These are phyloP conservation scores for Dicaeum eximium DNA, from an alignment of 2,113 vertebrate species.

Conservation along the genomic window DNA sequence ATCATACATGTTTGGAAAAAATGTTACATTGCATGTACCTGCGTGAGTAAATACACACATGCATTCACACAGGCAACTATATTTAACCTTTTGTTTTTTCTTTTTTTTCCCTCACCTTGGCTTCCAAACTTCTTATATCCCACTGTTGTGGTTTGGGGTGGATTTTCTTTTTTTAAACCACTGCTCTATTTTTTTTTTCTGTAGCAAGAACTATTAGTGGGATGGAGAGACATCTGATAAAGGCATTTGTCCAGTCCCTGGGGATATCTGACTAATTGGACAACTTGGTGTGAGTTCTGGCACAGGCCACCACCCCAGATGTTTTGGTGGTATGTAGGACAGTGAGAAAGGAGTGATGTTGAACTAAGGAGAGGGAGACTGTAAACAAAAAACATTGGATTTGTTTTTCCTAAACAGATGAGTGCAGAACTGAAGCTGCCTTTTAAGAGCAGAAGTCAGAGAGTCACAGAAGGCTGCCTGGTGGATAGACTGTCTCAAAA, in stretches of 20 bases:
- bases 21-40: background rate
- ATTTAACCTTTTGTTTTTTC: background rate
- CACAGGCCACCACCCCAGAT: background rate
- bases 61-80: background rate
- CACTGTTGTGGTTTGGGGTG: background rate
- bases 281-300: constrained; percentile 32
- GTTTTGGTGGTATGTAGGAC: constrained; percentile 11
- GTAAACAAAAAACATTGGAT: background rate
- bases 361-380: background rate
- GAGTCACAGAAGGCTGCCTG: background rate
- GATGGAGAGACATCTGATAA: background rate
- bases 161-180: background rate
- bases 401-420: background rate
- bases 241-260: background rate
- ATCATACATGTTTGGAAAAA: background rate
- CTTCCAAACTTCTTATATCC: background rate
- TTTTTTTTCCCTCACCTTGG: background rate
- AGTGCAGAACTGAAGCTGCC: background rate
- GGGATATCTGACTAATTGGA: background rate
- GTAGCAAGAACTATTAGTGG: background rate
- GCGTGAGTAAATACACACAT: background rate
- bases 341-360: background rate
- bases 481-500: background rate
- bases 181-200: background rate
- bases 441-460: background rate